Conservation (phyloP, 1,140 invertebrate genomes). For the Penaeus vannamei region DNA sequence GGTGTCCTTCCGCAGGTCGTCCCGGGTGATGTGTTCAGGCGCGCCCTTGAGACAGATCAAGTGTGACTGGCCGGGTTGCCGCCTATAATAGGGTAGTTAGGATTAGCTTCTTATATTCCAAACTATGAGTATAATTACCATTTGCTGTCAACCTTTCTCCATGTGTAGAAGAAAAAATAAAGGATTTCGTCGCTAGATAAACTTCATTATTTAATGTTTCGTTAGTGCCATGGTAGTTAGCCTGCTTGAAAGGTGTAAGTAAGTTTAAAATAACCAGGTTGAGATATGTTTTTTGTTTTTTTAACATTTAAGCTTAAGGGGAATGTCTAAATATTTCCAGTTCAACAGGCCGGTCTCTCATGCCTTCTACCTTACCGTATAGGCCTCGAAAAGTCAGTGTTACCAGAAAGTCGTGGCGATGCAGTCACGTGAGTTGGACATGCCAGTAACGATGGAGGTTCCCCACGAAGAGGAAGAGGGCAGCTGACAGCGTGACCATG, state of each 20-base stretch:
- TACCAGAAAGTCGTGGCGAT: too few relatives aligned
- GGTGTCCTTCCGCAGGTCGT: conserved; percentile 24
- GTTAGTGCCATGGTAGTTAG: conserved; percentile 56
- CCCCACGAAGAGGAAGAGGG: too few relatives aligned
- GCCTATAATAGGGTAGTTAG: conserved; percentile 54
- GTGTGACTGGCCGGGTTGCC: conserved; percentile 4
- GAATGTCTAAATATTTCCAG: too few relatives aligned
- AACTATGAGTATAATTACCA: conserved; percentile 55
- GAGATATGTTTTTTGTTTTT: not conserved
- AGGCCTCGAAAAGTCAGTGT: too few relatives aligned
- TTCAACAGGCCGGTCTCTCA: too few relatives aligned
- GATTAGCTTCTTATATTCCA: conserved; percentile 62
- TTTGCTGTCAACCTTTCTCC: conserved; percentile 57
- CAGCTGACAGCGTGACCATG: too few relatives aligned
- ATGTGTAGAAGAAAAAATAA: conserved; percentile 48
- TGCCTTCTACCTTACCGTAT: too few relatives aligned
- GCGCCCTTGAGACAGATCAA: not conserved
- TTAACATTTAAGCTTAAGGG: too few relatives aligned
- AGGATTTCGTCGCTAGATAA: conserved; percentile 41
- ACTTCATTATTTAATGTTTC: conserved; percentile 48
- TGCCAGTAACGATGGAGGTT: too few relatives aligned
- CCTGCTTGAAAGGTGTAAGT: conserved; percentile 50
- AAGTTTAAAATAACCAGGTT: not conserved
- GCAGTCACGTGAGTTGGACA: too few relatives aligned
- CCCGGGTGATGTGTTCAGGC: conserved; percentile 52